These are phyloP conservation scores for Hephaestus fuliginosus DNA, from an alignment of 2,797 vertebrate genomes.

Conservation along the genomic window DNA sequence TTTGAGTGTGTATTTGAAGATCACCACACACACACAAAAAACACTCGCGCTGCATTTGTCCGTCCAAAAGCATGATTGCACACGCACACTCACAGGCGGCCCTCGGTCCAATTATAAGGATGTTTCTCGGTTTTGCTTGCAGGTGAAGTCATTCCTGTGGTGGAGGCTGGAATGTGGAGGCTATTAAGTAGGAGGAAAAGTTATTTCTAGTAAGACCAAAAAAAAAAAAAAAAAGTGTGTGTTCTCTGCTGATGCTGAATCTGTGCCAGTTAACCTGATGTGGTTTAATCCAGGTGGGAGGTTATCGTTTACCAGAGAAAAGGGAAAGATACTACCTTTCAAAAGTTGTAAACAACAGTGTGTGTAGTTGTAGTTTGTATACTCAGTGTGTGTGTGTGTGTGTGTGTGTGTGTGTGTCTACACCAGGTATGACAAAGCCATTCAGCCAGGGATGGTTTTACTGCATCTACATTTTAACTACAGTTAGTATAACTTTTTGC, in stretches of 20 bases:
- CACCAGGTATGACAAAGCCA: neutral
- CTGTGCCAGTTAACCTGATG: constrained; percentile 26
- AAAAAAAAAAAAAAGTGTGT: neutral
- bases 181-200: constrained; percentile 33
- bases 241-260: constrained; percentile 34
- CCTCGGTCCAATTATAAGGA: constrained; percentile 34
- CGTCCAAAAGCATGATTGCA: constrained; percentile 18
- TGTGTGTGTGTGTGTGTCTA: neutral
- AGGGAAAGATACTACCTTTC: neutral
- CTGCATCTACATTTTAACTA: neutral
- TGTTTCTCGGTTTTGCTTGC: constrained; percentile 49
- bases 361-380: neutral
- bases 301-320: constrained; percentile 8
- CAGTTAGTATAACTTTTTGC: neutral
- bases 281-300: constrained; percentile 42
- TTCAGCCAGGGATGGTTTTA: neutral
- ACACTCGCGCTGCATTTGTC: neutral
- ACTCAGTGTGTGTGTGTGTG: too few species aligned
- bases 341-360: neutral
- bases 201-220: constrained; percentile 12
- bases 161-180: constrained; percentile 54
- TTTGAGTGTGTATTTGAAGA: neutral
- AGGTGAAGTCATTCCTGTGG: constrained; percentile 76
- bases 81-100: constrained; percentile 23
- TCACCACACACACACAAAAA: neutral